Evolutionary conservation across 2,797 vertebrate genomes (phyloP).

Genomic region (Tachyglossus aculeatus): DNA sequence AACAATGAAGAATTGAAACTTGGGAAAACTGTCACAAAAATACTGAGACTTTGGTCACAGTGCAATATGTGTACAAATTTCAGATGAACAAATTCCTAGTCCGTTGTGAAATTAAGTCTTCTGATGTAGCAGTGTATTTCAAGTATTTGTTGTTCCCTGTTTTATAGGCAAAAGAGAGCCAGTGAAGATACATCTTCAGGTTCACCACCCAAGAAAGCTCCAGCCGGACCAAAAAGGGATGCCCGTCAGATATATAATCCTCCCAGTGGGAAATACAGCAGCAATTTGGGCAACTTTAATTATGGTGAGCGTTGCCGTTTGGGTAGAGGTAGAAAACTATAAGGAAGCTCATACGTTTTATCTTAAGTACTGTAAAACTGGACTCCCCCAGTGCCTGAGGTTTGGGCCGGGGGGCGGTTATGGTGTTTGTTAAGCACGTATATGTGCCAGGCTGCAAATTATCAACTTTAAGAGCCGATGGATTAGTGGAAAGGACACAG

Average conservation of each 20-base stretch:
- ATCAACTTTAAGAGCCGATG: too few relatives aligned
- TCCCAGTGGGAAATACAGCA: conserved; percentile 97
- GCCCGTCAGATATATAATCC: conserved; percentile 97
- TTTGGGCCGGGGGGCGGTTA: too few relatives aligned
- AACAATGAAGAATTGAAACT: background rate
- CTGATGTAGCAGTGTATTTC: background rate
- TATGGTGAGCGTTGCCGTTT: conserved; percentile 84
- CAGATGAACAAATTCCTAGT: too few relatives aligned
- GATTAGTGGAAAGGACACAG: too few relatives aligned
- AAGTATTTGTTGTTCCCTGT: conserved; percentile 21
- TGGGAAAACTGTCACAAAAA: conserved; percentile 1
- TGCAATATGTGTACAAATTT: too few relatives aligned
- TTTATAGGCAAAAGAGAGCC: conserved; percentile 84
- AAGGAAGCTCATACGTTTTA: conserved; percentile 6
- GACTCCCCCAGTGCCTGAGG: background rate
- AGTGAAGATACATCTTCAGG: conserved; percentile 85
- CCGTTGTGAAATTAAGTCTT: too few relatives aligned
- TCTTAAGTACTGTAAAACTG: background rate
- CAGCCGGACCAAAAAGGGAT: conserved; percentile 88
- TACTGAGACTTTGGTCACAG: conserved; percentile 3
- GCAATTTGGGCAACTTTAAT: conserved; percentile 89
- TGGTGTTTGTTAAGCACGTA: too few relatives aligned
- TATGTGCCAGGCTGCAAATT: too few relatives aligned
- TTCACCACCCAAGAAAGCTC: conserved; percentile 85
- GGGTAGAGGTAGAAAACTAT: conserved; percentile 27